phyloP scores from a whole-genome alignment of 1,140 invertebrate genomes.

The Cotesia chilonis region DNA sequence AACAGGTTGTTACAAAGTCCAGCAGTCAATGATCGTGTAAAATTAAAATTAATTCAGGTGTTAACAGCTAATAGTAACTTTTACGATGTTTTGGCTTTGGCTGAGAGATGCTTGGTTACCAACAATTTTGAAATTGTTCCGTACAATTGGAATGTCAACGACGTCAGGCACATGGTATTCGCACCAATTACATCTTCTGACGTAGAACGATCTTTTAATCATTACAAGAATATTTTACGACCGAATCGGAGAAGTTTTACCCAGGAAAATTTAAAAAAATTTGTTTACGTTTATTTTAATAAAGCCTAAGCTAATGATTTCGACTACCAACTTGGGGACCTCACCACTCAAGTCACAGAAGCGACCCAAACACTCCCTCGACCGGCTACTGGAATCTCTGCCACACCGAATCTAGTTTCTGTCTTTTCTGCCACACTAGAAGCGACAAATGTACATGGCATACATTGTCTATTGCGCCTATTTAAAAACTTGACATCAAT shows the following conservation, averaged over 20 bases:
- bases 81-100: background rate
- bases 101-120: background rate
- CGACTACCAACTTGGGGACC: too few relatives aligned
- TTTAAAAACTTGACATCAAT: too few relatives aligned
- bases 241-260: constrained; percentile 3
- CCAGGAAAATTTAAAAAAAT: background rate
- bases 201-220: background rate
- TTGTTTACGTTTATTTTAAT: background rate
- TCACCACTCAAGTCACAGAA: too few relatives aligned
- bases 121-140: background rate
- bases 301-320: background rate
- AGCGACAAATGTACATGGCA: too few relatives aligned
- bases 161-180: background rate
- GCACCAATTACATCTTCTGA: background rate
- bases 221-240: constrained; percentile 2
- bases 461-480: too few relatives aligned
- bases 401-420: too few relatives aligned
- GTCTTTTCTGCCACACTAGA: too few relatives aligned
- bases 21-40: background rate
- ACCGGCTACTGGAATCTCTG: too few relatives aligned
- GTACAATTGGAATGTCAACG: background rate
- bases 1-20: background rate
- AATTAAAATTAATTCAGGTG: background rate
- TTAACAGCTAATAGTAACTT: background rate
- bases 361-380: too few relatives aligned